These are phyloP conservation scores for Idaea biselata DNA, from an alignment of 2,888 invertebrate genomes.

Conservation along the genomic window DNA sequence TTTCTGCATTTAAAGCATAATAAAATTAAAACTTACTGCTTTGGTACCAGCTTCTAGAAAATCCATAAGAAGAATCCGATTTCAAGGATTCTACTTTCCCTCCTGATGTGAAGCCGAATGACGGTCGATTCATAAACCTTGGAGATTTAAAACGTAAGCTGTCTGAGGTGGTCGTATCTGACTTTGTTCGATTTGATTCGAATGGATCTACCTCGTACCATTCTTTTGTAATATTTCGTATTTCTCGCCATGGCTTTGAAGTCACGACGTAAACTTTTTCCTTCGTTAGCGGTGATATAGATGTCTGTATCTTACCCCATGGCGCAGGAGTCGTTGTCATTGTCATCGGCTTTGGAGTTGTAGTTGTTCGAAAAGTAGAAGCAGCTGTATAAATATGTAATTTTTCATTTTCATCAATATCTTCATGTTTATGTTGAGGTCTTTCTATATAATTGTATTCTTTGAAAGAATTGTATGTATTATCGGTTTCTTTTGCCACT, in stretches of 20 bases:
- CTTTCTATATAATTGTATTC: slow-evolving; percentile 63
- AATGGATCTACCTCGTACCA: slow-evolving; percentile 54
- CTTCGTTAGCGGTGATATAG: slow-evolving; percentile 87
- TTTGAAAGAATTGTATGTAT: slow-evolving; percentile 42
- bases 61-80: slow-evolving; percentile 61
- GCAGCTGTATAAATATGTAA: slow-evolving; percentile 68
- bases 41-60: slow-evolving; percentile 71
- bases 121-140: slow-evolving; percentile 80
- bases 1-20: neutral
- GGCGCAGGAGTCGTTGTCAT: slow-evolving; percentile 68
- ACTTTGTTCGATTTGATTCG: slow-evolving; percentile 58
- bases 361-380: slow-evolving; percentile 61
- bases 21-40: slow-evolving; percentile 56
- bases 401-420: slow-evolving; percentile 50
- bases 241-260: slow-evolving; percentile 82
- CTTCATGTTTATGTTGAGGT: slow-evolving; percentile 49
- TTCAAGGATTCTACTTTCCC: slow-evolving; percentile 53
- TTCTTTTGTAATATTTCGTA: slow-evolving; percentile 46
- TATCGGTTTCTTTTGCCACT: slow-evolving; percentile 56
- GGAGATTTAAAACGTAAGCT: slow-evolving; percentile 69
- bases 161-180: slow-evolving; percentile 45
- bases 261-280: slow-evolving; percentile 92
- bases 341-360: slow-evolving; percentile 34
- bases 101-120: slow-evolving; percentile 69
- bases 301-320: slow-evolving; percentile 86